A percentile compares a stretch with the other conserved stretches of the same genome.
Evolutionary conservation across 2,797 vertebrate species (phyloP).

Genomic region (Danio choprae): DNA sequence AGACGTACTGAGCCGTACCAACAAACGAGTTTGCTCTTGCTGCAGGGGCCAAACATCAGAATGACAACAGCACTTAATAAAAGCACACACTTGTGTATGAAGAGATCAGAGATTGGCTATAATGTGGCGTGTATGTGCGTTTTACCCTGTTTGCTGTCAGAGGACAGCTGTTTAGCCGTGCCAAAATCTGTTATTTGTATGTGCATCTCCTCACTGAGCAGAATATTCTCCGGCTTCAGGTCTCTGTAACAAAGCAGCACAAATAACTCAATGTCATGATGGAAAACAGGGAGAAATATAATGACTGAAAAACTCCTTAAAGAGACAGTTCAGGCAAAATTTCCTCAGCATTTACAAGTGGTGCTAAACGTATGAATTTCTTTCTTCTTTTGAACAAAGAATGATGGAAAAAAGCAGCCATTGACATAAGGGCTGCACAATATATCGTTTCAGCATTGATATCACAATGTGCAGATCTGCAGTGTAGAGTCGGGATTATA

Average conservation of each 20-base stretch:
- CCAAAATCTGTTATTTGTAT: conserved; percentile 99
- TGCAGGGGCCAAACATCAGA: conserved; percentile 63
- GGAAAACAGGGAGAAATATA: neutral
- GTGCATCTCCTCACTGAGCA: conserved; percentile 99
- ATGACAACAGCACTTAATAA: neutral
- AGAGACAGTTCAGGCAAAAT: neutral
- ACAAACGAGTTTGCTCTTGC: conserved; percentile 99
- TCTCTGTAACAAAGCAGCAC: conserved; percentile 80
- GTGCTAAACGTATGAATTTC: no score
- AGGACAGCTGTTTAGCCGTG: conserved; percentile 96
- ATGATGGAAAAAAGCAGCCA: no score
- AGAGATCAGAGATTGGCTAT: neutral
- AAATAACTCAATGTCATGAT: neutral
- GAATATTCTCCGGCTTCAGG: conserved; percentile 98
- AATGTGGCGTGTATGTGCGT: neutral
- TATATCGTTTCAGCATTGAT: no score
- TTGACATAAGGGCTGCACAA: no score
- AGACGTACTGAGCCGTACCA: conserved; percentile 98
- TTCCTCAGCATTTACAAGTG: no score
- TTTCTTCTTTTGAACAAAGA: no score
- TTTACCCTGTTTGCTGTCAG: conserved; percentile 94
- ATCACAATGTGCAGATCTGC: no score
- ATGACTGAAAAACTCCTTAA: neutral
- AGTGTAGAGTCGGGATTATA: no score
- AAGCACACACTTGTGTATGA: neutral